These are phyloP conservation scores for Peromyscus nudipes DNA, from an alignment of 2,797 vertebrate species.

Conservation along the genomic window DNA sequence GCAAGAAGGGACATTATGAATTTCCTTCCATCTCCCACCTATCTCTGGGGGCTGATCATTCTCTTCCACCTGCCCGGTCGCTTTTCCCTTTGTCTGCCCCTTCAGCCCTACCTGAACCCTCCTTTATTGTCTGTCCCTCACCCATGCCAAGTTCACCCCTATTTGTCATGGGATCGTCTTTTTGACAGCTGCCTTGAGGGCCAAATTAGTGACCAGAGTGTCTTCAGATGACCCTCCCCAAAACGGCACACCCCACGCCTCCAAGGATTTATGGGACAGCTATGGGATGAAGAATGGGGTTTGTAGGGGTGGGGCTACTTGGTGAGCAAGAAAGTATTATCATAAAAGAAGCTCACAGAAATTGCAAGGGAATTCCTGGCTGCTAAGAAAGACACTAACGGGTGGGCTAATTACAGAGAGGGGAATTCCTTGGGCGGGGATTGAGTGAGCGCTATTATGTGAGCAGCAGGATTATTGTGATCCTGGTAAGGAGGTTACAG, in stretches of 20 bases:
- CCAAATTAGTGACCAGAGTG: constrained; percentile 42
- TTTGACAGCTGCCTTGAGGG: background rate
- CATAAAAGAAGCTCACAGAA: constrained; percentile 24
- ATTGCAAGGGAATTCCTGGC: background rate
- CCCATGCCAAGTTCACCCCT: background rate
- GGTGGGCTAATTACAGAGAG: constrained; percentile 44
- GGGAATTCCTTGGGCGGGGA: constrained; percentile 60
- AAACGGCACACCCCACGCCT: background rate
- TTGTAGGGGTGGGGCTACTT: constrained; percentile 55
- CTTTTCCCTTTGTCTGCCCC: constrained; percentile 70
- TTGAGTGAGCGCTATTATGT: constrained; percentile 55
- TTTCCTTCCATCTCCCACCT: constrained; percentile 3
- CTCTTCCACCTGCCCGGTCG: background rate
- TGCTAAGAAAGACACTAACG: constrained; percentile 53
- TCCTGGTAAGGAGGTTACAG: constrained; percentile 62
- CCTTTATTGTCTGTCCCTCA: constrained; percentile 27
- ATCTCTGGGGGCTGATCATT: background rate
- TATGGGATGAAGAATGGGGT: constrained; percentile 25
- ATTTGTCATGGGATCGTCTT: constrained; percentile 12
- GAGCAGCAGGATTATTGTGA: constrained; percentile 48
- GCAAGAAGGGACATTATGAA: background rate
- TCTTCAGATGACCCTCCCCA: constrained; percentile 65
- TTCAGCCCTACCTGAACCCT: constrained; percentile 52
- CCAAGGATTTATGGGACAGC: constrained; percentile 9
- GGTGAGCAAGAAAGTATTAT: constrained; percentile 49